Percentiles rank a stretch among this genome's conserved stretches.
Evolutionary conservation across 2,888 invertebrate genomes (phyloP).

Genomic region (Girardia tigrina): DNA sequence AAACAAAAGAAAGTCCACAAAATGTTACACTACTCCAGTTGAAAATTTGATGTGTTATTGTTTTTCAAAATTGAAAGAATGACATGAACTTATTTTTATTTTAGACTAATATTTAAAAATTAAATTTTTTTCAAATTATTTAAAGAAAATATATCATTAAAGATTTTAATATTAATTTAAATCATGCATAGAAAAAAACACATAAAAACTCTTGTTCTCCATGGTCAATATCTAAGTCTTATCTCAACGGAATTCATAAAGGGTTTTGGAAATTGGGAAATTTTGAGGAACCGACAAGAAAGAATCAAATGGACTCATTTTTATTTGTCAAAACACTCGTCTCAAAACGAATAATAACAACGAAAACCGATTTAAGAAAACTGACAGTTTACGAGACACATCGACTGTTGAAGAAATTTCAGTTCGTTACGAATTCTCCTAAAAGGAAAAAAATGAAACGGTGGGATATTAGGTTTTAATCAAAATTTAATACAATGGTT

Average conservation of each 20-base stretch:
- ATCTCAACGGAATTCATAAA: background rate
- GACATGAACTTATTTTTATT: too few species aligned
- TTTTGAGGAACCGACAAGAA: background rate
- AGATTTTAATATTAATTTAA: too few species aligned
- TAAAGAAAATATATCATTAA: too few species aligned
- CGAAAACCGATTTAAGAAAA: slow-evolving; percentile 5
- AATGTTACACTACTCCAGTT: too few species aligned
- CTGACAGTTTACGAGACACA: background rate
- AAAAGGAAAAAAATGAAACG: background rate
- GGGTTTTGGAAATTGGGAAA: slow-evolving; percentile 8
- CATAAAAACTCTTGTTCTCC: background rate
- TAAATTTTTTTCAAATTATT: too few species aligned
- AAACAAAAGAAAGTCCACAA: too few species aligned
- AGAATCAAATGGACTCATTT: background rate
- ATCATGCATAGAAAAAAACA: background rate
- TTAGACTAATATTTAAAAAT: too few species aligned
- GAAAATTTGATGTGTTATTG: too few species aligned
- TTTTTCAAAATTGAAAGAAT: too few species aligned
- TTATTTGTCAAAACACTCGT: background rate
- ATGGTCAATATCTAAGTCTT: background rate
- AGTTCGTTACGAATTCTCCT: background rate
- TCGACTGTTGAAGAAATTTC: background rate
- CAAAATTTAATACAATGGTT: background rate
- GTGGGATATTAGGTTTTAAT: too few species aligned
- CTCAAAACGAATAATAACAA: background rate